Evolutionary conservation across 1,140 invertebrate genomes (phyloP).

Genomic region (Aphidius ervi): DNA sequence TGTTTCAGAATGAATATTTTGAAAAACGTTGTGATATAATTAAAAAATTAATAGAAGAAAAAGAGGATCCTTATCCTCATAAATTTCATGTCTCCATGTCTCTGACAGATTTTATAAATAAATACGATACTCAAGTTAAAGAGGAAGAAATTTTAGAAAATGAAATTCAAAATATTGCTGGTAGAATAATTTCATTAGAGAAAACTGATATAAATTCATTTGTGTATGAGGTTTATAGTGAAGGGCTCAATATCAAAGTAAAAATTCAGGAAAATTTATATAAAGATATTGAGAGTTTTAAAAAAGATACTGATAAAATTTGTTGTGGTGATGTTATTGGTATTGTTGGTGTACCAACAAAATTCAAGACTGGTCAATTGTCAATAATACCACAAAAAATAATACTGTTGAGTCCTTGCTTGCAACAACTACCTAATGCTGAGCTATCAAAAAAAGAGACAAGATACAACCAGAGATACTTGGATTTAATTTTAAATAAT

Average conservation of each 20-base stretch:
- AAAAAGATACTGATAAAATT: constrained; percentile 75
- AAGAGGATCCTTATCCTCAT: constrained; percentile 91
- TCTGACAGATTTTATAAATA: constrained; percentile 84
- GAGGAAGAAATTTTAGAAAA: constrained; percentile 75
- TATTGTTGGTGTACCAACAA: constrained; percentile 81
- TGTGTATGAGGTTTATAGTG: constrained; percentile 94
- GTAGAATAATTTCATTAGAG: constrained; percentile 92
- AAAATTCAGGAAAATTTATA: constrained; percentile 90
- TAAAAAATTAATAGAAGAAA: constrained; percentile 69
- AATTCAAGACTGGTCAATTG: constrained; percentile 97
- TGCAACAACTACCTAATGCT: constrained; percentile 96
- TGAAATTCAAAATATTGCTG: constrained; percentile 72
- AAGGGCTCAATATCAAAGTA: constrained; percentile 91
- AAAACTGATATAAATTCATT: constrained; percentile 91
- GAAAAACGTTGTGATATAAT: constrained; percentile 76
- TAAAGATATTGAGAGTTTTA: constrained; percentile 69
- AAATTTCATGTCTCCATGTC: constrained; percentile 94
- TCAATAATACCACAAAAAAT: constrained; percentile 87
- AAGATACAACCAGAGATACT: constrained; percentile 89
- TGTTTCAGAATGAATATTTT: constrained; percentile 70
- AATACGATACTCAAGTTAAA: constrained; percentile 64
- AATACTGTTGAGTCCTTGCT: constrained; percentile 86
- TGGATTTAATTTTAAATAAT: constrained; percentile 96
- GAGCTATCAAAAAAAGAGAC: constrained; percentile 97
- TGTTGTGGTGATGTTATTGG: constrained; percentile 96